These are phyloP conservation scores for Tauraco hartlaubi DNA, from an alignment of 2,797 vertebrate genomes.

Conservation along the genomic window DNA sequence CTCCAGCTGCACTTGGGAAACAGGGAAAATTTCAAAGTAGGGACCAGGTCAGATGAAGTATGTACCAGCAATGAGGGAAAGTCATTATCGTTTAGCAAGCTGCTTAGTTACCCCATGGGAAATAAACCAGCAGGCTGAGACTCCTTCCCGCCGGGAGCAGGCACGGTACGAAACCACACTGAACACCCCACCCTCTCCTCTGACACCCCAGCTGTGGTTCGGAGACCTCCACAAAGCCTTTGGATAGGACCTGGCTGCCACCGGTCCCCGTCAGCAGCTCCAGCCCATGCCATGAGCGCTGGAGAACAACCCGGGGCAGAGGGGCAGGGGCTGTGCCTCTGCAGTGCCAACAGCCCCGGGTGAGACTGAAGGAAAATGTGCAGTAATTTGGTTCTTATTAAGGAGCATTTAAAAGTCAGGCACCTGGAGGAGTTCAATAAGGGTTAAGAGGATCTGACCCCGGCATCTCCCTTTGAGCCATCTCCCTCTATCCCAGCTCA, in stretches of 20 bases:
- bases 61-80: neutral
- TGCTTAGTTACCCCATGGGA: slow-evolving; percentile 10
- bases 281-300: accelerated
- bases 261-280: neutral
- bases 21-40: slow-evolving; percentile 8
- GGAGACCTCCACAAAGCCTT: accelerated
- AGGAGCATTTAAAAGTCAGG: slow-evolving; percentile 29
- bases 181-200: neutral
- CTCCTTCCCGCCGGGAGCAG: accelerated
- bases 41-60: slow-evolving; percentile 26
- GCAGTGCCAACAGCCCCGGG: neutral
- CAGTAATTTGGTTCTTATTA: neutral
- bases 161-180: accelerated
- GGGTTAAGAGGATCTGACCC: slow-evolving; percentile 44
- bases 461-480: slow-evolving; percentile 24
- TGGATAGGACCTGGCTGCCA: neutral
- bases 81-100: slow-evolving; percentile 3
- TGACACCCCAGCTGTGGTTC: neutral
- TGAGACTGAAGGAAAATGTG: neutral
- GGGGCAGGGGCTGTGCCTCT: neutral
- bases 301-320: neutral
- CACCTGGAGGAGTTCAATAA: slow-evolving; percentile 59
- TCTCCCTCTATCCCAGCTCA: neutral
- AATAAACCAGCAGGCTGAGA: neutral
- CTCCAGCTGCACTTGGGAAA: slow-evolving; percentile 29